Conservation (phyloP, 2,113 vertebrate genomes). For the Columba livia region DNA sequence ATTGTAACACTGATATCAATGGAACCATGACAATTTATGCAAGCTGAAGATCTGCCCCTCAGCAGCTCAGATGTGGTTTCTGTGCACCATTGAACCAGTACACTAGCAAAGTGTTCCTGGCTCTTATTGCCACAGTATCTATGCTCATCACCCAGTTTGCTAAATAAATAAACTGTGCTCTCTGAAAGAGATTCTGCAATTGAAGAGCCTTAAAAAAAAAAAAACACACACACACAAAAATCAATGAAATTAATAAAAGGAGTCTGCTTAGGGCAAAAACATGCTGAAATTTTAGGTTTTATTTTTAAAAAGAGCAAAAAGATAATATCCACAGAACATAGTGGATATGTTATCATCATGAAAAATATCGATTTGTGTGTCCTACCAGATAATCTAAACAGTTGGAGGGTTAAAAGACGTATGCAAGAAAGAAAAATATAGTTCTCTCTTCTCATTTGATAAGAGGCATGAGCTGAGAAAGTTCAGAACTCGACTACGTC, state of each 20-base stretch:
- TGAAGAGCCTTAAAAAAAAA: not conserved
- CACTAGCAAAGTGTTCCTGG: not conserved
- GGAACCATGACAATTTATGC: not conserved
- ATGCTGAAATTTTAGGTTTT: not conserved
- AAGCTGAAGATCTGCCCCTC: not conserved
- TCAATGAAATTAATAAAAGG: conserved; percentile 41
- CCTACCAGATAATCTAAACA: not conserved
- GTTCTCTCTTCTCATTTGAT: not conserved
- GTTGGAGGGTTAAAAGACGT: not conserved
- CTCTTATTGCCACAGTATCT: not conserved
- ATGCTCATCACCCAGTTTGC: not conserved
- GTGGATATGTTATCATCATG: not conserved
- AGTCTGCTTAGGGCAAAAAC: not conserved
- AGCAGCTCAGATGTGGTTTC: not conserved
- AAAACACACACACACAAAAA: not conserved
- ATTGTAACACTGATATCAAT: not conserved
- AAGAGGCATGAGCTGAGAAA: not conserved
- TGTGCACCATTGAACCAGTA: not conserved
- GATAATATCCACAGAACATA: not conserved
- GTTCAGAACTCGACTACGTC: not conserved
- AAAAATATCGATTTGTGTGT: not conserved
- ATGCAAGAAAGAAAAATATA: not conserved
- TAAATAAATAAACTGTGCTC: not conserved
- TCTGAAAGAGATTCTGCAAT: not conserved
- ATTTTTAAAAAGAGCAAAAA: not conserved